Evolutionary conservation across 1,140 invertebrate species (phyloP), one percentile per base, ranked within the genome.

Genomic region (Schlechtendalia chinensis): DNA sequence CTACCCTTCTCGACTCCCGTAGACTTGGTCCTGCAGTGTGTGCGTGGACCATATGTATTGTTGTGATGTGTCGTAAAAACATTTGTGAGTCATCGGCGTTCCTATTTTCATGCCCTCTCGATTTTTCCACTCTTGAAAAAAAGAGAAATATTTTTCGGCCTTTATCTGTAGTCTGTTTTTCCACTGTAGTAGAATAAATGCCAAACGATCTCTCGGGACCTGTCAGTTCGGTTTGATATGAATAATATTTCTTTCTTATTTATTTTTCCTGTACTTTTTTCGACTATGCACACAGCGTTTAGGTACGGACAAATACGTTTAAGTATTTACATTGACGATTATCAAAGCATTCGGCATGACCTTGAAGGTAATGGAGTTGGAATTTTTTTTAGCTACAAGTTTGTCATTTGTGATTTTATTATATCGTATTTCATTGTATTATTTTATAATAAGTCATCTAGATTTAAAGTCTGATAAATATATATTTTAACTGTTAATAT

Each of bases 41-140:
- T 22, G 72, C 1, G n/a, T 59, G 29, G 72, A 17, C 17, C 27
- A 10, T 29, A n/a, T 12, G 50, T 45, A 58, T 63, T 79, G 56
- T 77, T 27, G 22, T 63, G 39, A 79, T 61, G 58, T 63, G 39
- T 63, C 74, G 39, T 79, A 79, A 79, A 77, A 79, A 79, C 58
- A 79, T 61, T 59, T 58, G 74, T 77, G 74, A 77, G 56, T 77
- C 74, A 77, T 61, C 58, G 56, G 58, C 72, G 19, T 56, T 77
- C n/a, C 56, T 10, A 45, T 71, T 77, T 61, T n/a, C 16, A 22
- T 61, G 8, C 58, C 32, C 54, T 59, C 74, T 61, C 11, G 74
- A 61, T 77, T 77, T 77, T 24, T 8, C 67, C 19, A 24, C 22
- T 39, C 22, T 39, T 29, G 8, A 53, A 71, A 47, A 67, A 59